Conservation (phyloP, 2,797 vertebrate genomes). For the Gallinago nigripennis region DNA sequence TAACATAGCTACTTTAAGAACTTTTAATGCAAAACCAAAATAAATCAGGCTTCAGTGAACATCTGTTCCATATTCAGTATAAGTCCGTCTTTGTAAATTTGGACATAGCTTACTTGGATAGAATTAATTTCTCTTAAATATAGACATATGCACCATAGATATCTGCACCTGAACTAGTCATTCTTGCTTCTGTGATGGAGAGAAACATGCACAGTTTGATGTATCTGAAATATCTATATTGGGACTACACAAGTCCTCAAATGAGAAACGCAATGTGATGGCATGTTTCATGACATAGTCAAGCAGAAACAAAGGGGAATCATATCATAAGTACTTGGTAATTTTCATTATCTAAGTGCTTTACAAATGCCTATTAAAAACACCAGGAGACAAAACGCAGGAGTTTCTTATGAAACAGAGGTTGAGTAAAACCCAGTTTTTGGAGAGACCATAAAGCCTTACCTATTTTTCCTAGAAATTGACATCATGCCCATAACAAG, state of each 20-base stretch:
- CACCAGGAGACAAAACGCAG: background rate
- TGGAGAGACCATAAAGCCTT: background rate
- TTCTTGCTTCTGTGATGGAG: background rate
- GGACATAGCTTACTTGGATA: background rate
- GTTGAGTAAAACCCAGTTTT: background rate
- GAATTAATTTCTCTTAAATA: background rate
- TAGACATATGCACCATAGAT: background rate
- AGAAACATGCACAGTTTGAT: background rate
- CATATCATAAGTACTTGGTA: background rate
- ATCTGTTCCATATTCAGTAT: background rate
- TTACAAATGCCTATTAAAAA: background rate
- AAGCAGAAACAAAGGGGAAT: background rate
- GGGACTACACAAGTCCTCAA: background rate
- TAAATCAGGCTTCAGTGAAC: background rate
- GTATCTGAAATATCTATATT: background rate
- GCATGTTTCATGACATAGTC: background rate
- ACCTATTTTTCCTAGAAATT: background rate
- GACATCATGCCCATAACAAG: background rate
- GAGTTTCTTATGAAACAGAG: background rate
- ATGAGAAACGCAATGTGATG: fast-evolving
- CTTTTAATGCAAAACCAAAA: background rate
- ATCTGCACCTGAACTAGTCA: background rate
- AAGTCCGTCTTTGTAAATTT: background rate
- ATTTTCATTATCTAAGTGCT: background rate
- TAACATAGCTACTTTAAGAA: background rate